phyloP scores from a whole-genome alignment of 2,888 invertebrate species.

The Nysson spinosus region DNA sequence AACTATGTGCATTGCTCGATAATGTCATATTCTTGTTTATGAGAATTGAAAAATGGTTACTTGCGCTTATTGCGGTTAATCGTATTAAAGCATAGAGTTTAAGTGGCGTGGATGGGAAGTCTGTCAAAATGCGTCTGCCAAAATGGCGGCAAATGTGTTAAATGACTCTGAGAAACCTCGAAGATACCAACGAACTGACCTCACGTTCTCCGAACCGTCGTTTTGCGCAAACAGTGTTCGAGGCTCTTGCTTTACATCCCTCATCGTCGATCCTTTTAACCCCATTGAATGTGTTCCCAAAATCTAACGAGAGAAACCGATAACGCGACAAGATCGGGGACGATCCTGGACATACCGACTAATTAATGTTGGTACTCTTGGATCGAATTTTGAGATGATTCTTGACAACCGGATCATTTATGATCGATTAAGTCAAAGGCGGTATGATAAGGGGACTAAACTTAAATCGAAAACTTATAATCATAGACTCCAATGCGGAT shows the following conservation, averaged over 20 bases:
- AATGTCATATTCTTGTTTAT: no score
- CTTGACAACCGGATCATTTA: no score
- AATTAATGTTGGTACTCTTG: slow-evolving; percentile 7
- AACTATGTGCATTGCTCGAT: no score
- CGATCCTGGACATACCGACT: slow-evolving; percentile 23
- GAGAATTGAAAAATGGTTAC: no score
- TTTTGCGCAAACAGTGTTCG: slow-evolving; percentile 29
- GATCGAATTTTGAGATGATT: slow-evolving; percentile 3
- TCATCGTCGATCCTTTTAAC: background rate
- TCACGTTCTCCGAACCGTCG: slow-evolving; percentile 7
- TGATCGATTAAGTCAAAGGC: background rate
- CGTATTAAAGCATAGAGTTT: no score
- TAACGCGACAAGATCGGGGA: slow-evolving; percentile 25
- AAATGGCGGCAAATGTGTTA: no score
- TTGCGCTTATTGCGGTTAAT: no score
- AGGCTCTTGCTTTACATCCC: slow-evolving; percentile 4
- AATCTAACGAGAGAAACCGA: background rate
- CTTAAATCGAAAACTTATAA: slow-evolving; percentile 5
- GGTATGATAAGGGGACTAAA: slow-evolving; percentile 12
- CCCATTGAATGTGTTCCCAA: slow-evolving; percentile 17
- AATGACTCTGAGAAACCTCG: background rate
- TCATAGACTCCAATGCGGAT: background rate
- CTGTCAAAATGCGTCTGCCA: no score
- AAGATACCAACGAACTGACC: background rate
- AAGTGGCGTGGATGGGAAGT: no score